Conservation (phyloP, 2,113 vertebrate genomes). For the Ciconia maguari region DNA sequence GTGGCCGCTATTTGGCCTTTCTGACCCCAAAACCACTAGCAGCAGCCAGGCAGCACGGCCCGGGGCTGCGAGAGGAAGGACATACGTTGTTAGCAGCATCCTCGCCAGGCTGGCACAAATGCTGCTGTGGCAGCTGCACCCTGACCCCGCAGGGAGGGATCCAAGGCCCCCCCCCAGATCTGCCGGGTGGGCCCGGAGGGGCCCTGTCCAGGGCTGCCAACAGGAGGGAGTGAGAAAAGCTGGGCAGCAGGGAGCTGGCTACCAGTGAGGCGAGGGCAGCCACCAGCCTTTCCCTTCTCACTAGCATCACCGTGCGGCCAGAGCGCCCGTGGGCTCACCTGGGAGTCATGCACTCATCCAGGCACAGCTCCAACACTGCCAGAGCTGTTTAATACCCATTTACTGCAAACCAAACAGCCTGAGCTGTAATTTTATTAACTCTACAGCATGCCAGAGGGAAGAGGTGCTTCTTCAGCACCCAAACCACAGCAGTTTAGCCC, state of each 20-base stretch:
- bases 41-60: background rate
- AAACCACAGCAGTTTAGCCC: background rate
- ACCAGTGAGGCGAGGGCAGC: background rate
- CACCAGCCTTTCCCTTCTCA: background rate
- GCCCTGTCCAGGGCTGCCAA: background rate
- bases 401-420: background rate
- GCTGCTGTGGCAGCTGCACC: fast-evolving
- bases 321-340: fast-evolving
- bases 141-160: background rate
- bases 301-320: background rate
- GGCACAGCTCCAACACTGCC: background rate
- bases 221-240: background rate
- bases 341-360: background rate
- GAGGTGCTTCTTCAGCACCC: background rate
- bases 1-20: background rate
- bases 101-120: fast-evolving
- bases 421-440: background rate
- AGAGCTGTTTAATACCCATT: background rate
- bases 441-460: background rate
- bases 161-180: background rate
- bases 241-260: fast-evolving
- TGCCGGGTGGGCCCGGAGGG: background rate
- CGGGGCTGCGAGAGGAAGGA: fast-evolving
- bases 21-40: background rate
- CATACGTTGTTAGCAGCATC: fast-evolving